A percentile compares a stretch with the other conserved stretches of the same genome.
Conservation (phyloP, 2,113 vertebrate genomes). For the Sarotherodon lohbergeri region DNA sequence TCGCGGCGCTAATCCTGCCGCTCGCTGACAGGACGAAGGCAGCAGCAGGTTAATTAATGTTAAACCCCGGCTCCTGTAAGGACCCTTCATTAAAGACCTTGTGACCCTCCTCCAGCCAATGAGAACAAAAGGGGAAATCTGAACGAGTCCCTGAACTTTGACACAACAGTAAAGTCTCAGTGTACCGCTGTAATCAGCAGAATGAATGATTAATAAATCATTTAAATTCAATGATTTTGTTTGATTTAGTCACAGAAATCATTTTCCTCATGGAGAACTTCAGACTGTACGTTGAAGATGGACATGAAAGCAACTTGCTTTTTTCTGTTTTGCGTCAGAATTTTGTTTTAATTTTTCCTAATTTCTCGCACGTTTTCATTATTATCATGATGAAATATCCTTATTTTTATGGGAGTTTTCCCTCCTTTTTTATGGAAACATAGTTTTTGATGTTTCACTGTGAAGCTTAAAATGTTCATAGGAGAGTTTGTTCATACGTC, state of each 20-base stretch:
- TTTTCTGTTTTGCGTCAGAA: neutral
- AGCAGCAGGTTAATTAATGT: constrained; percentile 11
- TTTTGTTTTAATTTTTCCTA: neutral
- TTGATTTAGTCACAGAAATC: neutral
- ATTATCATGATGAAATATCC: neutral
- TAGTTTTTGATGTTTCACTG: neutral
- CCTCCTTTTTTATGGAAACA: neutral
- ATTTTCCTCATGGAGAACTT: neutral
- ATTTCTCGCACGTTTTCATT: neutral
- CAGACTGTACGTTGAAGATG: neutral
- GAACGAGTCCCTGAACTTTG: neutral
- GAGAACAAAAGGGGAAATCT: neutral
- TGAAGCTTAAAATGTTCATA: neutral
- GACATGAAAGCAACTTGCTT: neutral
- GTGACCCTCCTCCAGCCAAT: neutral
- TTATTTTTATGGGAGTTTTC: accelerated
- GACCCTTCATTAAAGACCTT: neutral
- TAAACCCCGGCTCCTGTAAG: neutral
- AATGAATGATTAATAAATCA: neutral
- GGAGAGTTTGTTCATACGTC: neutral
- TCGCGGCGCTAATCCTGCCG: neutral
- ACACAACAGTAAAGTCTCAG: neutral
- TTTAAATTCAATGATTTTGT: neutral
- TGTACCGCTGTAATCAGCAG: neutral
- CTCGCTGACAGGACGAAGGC: neutral